phyloP scores from a whole-genome alignment of 2,797 vertebrate species.

The Tarsius wallacei region DNA sequence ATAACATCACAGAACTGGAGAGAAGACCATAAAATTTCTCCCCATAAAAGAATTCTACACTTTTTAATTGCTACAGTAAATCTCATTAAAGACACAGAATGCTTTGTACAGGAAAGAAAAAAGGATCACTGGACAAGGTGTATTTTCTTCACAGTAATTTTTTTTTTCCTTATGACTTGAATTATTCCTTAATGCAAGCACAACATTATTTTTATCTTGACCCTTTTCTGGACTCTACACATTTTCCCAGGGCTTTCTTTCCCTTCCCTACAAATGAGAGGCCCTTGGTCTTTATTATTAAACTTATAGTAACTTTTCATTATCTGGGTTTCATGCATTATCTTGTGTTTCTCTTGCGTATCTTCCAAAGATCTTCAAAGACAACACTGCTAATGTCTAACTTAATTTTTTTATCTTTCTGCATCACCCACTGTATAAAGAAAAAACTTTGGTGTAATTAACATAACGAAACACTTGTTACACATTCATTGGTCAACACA shows the following conservation, averaged over 20 bases:
- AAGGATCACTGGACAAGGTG: neutral
- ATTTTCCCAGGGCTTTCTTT: slow-evolving; percentile 10
- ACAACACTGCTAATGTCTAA: neutral
- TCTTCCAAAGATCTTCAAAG: slow-evolving; percentile 43
- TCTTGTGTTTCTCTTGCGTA: neutral
- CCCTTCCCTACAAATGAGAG: neutral
- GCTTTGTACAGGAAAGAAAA: slow-evolving; percentile 41
- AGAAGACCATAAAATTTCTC: slow-evolving; percentile 58
- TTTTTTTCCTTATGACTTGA: slow-evolving; percentile 42
- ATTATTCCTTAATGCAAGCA: slow-evolving; percentile 58
- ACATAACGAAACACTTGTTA: neutral
- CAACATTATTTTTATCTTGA: slow-evolving; percentile 67
- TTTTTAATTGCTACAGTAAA: slow-evolving; percentile 79
- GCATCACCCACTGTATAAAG: neutral
- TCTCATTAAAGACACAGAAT: slow-evolving; percentile 76
- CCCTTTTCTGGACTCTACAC: slow-evolving; percentile 43
- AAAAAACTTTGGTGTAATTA: neutral
- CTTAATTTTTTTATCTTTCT: neutral
- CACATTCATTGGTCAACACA: neutral
- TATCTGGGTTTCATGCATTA: neutral
- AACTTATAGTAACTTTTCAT: neutral
- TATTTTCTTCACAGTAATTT: slow-evolving; percentile 48
- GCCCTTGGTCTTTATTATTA: neutral
- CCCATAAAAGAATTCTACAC: slow-evolving; percentile 58
- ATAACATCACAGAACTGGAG: neutral